These are phyloP conservation scores for Rhincodon typus DNA, from an alignment of 2,797 vertebrate genomes.

Conservation along the genomic window DNA sequence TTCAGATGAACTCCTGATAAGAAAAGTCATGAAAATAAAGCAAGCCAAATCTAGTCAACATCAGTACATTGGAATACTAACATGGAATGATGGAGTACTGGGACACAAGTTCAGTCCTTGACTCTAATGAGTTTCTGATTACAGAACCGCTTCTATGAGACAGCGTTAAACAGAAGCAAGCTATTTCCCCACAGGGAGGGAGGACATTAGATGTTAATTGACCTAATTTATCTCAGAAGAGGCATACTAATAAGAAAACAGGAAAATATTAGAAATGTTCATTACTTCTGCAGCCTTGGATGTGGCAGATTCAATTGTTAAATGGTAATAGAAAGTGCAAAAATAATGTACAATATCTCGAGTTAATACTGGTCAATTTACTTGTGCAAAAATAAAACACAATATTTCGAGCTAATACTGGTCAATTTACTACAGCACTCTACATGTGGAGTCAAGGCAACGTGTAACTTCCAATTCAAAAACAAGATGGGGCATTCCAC, in stretches of 20 bases:
- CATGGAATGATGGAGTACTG: not conserved
- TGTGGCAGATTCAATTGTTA: not conserved
- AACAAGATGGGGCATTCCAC: not conserved
- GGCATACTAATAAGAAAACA: not conserved
- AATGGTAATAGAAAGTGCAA: not conserved
- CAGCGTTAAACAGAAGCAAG: conserved; percentile 14
- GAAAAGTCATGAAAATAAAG: not conserved
- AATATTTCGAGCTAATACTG: not conserved
- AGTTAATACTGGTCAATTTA: not conserved
- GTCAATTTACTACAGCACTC: not conserved
- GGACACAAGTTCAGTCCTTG: conserved; percentile 14
- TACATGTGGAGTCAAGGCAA: not conserved
- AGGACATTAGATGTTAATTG: conserved; percentile 14
- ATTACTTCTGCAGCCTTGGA: not conserved
- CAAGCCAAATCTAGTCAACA: too few relatives aligned
- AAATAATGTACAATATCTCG: not conserved
- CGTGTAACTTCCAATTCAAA: not conserved
- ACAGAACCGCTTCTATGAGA: not conserved
- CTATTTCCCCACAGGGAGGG: not conserved
- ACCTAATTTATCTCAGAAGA: not conserved
- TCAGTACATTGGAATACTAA: not conserved
- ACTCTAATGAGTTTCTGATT: conserved; percentile 20
- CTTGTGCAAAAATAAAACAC: not conserved
- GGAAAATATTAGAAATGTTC: not conserved
- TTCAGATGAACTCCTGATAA: not conserved